phyloP scores from a whole-genome alignment of 2,113 vertebrate genomes.

The Zosterops pallidus region DNA sequence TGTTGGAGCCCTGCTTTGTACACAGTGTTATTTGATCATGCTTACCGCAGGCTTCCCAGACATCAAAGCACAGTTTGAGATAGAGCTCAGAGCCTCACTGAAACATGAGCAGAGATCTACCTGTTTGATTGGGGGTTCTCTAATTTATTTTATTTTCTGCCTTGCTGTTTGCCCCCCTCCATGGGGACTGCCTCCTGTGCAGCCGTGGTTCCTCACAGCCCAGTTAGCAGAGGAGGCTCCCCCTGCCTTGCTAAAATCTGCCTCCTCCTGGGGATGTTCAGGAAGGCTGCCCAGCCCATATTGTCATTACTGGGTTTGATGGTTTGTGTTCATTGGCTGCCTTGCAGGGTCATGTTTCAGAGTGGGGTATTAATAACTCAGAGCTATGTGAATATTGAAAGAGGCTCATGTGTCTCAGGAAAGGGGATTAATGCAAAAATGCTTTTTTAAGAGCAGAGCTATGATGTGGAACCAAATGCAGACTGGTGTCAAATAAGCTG shows the following conservation, averaged over 20 bases:
- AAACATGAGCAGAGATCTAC: background rate
- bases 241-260: background rate
- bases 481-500: background rate
- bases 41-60: slow-evolving; percentile 5
- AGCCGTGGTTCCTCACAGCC: background rate
- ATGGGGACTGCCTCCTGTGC: background rate
- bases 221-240: background rate
- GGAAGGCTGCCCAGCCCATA: background rate
- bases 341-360: background rate
- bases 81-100: background rate
- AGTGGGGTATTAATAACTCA: slow-evolving; percentile 24
- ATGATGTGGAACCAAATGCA: slow-evolving; percentile 21
- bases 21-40: slow-evolving; percentile 46
- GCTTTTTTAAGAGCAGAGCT: slow-evolving; percentile 53
- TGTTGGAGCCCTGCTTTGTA: slow-evolving; percentile 13
- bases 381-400: background rate
- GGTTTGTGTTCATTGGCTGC: background rate
- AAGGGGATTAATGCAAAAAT: slow-evolving; percentile 24
- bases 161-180: background rate
- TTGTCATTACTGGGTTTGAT: background rate
- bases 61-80: slow-evolving; percentile 44
- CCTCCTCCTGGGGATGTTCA: background rate
- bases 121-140: background rate
- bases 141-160: slow-evolving; percentile 21
- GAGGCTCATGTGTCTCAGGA: slow-evolving; percentile 7